Base-by-base conservation (phyloP, 2,797 vertebrate species). In the Eulemur albifrons region DNA sequence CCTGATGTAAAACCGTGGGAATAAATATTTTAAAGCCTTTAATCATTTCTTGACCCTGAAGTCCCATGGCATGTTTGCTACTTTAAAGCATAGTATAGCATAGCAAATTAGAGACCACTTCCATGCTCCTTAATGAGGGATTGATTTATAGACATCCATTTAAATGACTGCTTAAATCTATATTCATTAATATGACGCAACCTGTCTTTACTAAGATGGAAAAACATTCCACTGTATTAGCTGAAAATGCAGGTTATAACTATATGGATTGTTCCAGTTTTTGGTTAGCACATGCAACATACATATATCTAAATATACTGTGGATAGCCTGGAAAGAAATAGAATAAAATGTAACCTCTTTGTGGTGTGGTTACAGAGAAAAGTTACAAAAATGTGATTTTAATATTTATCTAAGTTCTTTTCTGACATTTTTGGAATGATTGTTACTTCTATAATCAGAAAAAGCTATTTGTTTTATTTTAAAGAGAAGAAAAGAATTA, bases 31-130 rank as follows among this genome's bases (percentile, higher is more conserved):
- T 52, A 27, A 88, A 80, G 43, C 43, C 45, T 43, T 87, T 43
- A 43, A 25, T 45, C 4, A n/a, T n/a, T 9, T 15, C 76, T 45
- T 35, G 59, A 67, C 38, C 23, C 23, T 45, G 45, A 45, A 81
- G 15, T 57, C n/a, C 35, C 32, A 2, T 27, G 43, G 61, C 8
- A 18, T 54, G 7, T 54, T 52, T 77, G 73, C 25, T 50, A 6
- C 4, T 4, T 21, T 52, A 20, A 25, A 10, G 5, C 4, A 52
- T 10, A 32, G 32, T 11, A 5, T 5, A 69, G 14, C 1, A 15
- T 2, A 75, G 48, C 17, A 30, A 13, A 27, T 32, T 5, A 20
- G 30, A 35, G 88, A 50, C 14, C 6, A 25, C 40, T 7, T 17
- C 15, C n/a, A 7, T 17, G 30, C 20, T 35, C 52, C 13, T 65